Base-by-base conservation (phyloP, 2,888 invertebrate species). In the Drosophila rubida region DNA sequence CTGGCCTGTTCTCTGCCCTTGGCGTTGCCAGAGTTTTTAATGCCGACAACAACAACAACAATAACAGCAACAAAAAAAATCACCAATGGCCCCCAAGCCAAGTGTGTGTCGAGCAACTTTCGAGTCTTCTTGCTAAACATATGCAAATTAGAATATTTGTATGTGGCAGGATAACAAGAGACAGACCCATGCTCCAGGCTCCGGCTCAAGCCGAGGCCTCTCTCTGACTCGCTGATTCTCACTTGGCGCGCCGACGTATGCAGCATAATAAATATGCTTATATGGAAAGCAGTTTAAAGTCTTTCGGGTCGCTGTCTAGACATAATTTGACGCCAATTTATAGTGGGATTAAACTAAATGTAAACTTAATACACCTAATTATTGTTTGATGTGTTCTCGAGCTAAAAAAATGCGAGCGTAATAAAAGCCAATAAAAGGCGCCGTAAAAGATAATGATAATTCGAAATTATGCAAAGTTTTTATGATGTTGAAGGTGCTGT, bases 81-180 rank as follows among this genome's bases (percentile, higher is more conserved):
- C 54, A 62, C 30, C 46, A 11, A 8, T 32, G 13, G 16, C 45
- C 54, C 45, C 32, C 30, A 39, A 68, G 25, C 23, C 23, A 13
- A 58, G 25, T 6, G 37, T 59, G 48, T 49, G 25, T 55, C n/a
- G 35, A 41, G 57, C 46, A 75, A 76, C 51, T 67, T 53, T 53
- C 45, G 62, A 55, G 65, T 53, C 59, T 59, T 55, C 65, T 62
- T 62, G 59, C 60, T 76, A 72, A 85, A 76, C 82, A 79, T 87
- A 84, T 84, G 88, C 80, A 84, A 84, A 84, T 84, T 83, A 86
- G 83, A 72, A 72, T 80, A 84, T 86, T 88, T 88, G 78, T 78
- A 82, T 88, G 80, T 86, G 80, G 63, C 76, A 69, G 74, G 60
- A 80, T 67, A 62, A 54, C 63, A 53, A 75, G 59, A 30, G 49